A percentile compares a stretch with the other conserved stretches of the same genome.
Evolutionary conservation across 2,113 vertebrate species (phyloP).

Genomic region (Phrynosoma platyrhinos): DNA sequence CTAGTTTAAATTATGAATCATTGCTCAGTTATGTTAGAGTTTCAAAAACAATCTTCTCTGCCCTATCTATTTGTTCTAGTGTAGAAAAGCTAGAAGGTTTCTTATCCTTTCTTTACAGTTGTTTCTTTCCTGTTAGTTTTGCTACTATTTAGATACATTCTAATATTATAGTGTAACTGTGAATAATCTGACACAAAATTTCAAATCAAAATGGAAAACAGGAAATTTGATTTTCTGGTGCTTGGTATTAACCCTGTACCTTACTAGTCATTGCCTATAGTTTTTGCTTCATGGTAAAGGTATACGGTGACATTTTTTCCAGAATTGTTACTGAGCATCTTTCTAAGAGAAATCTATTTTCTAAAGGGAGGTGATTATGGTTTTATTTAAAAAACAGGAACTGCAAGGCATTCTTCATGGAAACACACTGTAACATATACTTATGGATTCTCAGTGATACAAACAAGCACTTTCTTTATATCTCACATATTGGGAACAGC

Average conservation of each 20-base stretch:
- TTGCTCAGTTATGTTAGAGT: neutral
- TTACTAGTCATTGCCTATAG: neutral
- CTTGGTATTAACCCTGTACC: neutral
- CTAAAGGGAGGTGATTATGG: neutral
- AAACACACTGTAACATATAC: neutral
- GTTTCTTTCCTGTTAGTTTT: neutral
- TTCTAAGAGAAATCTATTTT: neutral
- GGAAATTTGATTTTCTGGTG: neutral
- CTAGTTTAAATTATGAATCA: neutral
- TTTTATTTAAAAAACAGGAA: neutral
- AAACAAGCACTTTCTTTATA: neutral
- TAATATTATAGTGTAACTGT: slow-evolving; percentile 22
- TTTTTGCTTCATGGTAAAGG: neutral
- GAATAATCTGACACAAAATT: slow-evolving; percentile 6
- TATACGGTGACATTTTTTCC: neutral
- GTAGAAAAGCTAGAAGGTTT: neutral
- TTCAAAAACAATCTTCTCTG: neutral
- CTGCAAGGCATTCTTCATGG: neutral
- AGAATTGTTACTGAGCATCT: slow-evolving; percentile 7
- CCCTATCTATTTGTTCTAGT: neutral
- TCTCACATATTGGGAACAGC: neutral
- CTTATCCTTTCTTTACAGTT: slow-evolving; percentile 4
- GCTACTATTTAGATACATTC: slow-evolving; percentile 10
- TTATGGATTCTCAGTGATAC: neutral
- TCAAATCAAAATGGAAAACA: slow-evolving; percentile 23